Evolutionary conservation across 1,140 invertebrate genomes (phyloP).

Genomic region (Pygmarrhopalites habei): DNA sequence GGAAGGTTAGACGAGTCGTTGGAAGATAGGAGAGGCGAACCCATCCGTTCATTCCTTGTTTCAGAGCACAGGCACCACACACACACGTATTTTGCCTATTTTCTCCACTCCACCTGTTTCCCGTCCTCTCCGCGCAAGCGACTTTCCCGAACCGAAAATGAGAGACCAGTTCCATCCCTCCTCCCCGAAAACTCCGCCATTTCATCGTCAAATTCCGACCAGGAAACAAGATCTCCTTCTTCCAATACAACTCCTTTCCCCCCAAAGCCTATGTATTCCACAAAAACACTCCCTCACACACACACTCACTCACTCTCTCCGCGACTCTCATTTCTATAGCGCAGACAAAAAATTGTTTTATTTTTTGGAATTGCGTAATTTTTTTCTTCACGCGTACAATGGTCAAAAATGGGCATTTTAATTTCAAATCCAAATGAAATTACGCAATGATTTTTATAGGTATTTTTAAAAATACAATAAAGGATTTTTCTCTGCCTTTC

Average conservation of each 20-base stretch:
- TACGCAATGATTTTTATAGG: too few species aligned
- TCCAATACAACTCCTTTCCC: neutral
- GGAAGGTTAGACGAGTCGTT: neutral
- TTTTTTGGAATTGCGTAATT: too few species aligned
- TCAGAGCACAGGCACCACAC: too few species aligned
- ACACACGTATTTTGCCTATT: too few species aligned
- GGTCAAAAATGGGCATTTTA: too few species aligned
- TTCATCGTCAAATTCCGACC: slow-evolving; percentile 24
- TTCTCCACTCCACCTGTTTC: slow-evolving; percentile 28
- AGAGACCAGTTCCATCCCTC: slow-evolving; percentile 27
- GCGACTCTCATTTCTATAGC: too few species aligned
- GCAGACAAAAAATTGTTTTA: too few species aligned
- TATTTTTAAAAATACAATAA: too few species aligned
- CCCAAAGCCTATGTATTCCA: neutral
- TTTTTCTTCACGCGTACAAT: too few species aligned
- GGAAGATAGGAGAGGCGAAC: neutral
- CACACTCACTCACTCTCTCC: neutral
- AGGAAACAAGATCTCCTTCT: slow-evolving; percentile 4
- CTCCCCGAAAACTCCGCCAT: slow-evolving; percentile 32
- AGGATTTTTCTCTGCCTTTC: too few species aligned
- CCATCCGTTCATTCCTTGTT: too few species aligned
- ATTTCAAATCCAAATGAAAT: too few species aligned
- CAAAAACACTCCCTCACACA: neutral
- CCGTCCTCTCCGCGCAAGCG: slow-evolving; percentile 22
- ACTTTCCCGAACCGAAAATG: slow-evolving; percentile 17